Evolutionary conservation across 2,888 invertebrate species (phyloP), one percentile per base, ranked within the genome.

Genomic region (Scaptomyza parva): DNA sequence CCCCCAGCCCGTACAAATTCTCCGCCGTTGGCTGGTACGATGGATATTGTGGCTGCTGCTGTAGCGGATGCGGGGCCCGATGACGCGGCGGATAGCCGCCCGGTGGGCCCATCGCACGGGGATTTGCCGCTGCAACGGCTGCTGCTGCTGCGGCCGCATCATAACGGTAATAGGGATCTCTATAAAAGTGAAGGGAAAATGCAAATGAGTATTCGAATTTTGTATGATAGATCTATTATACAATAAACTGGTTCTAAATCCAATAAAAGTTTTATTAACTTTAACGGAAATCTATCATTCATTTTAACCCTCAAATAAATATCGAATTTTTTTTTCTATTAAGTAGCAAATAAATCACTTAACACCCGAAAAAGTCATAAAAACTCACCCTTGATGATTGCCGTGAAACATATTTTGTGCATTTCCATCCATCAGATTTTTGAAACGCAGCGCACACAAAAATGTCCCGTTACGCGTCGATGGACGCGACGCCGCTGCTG

Each of bases 1-100:
- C 83, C 68, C 94, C 94, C 94, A 95, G 93, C 61, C 94, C 94
- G 89, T 95, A 95, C 93, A 95, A 93, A 88, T 93, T 94, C 91
- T 95, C 95, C 87, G 89, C 92, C 92, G 86, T 92, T 82, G 94
- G 93, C 87, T 94, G 94, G 79, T 94, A 93, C 80, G 94, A 93
- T 87, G 95, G 92, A 90, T 94, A 94, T 80, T 93, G 92, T 86
- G 93, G 93, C 89, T 93, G 93, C 78, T 92, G 92, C 78, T 93
- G 93, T 71, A 93, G 92, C 71, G 94, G 94, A 88, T 94, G 94
- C 48, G 94, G 93, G 51, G 94, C 93, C 76, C 95, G 92, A 89
- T 94, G 94, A 55, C 93, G 91, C 83, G 93, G 93, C 67, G 93
- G 92, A 73, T 93, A 93, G 53, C 92, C 90, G 57, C 93, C 91